Percentiles rank a stretch among this genome's conserved stretches.
phyloP scores from a whole-genome alignment of 2,797 vertebrate genomes.

The Parauchenoglanis punctatus region DNA sequence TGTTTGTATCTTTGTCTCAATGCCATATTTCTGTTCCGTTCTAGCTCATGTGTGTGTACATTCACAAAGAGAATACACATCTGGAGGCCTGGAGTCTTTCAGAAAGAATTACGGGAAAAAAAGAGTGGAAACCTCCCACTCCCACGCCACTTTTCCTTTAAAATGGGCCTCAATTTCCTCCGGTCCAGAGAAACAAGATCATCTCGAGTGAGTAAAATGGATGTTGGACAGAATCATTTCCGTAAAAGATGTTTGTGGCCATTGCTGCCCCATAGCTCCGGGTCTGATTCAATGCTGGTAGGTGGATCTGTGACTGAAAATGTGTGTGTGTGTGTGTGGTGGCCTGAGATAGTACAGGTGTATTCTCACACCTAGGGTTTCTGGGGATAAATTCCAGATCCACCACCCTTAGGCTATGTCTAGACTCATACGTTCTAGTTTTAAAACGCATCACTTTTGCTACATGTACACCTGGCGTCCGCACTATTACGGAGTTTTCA shows the following conservation, averaged over 20 bases:
- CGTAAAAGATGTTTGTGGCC: background rate
- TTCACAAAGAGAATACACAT: constrained; percentile 3
- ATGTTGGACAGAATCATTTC: background rate
- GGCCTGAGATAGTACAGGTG: background rate
- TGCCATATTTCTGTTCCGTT: background rate
- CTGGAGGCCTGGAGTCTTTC: background rate
- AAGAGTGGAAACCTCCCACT: background rate
- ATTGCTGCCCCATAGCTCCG: background rate
- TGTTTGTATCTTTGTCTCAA: background rate
- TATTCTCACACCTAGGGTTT: background rate
- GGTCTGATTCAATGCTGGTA: background rate
- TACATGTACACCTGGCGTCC: too few species aligned
- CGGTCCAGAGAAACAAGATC: background rate
- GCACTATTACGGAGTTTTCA: too few species aligned
- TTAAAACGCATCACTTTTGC: too few species aligned
- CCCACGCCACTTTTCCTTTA: background rate
- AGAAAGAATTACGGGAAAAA: background rate
- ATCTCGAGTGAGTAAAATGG: background rate
- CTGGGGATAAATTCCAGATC: background rate
- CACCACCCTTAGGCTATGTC: background rate
- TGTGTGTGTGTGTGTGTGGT: background rate
- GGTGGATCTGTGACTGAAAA: background rate
- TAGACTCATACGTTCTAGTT: too few species aligned
- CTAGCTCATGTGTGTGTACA: background rate
- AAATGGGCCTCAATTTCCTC: background rate